These are phyloP conservation scores for Ormyrus rosae DNA, from an alignment of 2,888 invertebrate species.

Conservation along the genomic window DNA sequence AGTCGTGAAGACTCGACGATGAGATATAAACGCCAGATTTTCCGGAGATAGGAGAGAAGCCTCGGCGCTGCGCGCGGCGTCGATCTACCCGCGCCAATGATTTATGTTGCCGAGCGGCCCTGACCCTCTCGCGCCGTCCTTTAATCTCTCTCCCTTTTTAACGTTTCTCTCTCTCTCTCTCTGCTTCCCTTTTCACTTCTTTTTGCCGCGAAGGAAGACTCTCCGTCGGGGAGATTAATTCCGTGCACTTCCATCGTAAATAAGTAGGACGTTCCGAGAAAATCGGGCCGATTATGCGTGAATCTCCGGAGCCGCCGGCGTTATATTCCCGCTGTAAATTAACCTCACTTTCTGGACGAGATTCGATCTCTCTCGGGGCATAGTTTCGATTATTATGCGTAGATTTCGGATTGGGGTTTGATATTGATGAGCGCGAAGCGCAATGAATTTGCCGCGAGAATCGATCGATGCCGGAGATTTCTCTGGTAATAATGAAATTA, in stretches of 20 bases:
- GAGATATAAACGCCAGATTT: constrained; percentile 34
- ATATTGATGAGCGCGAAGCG: too few relatives aligned
- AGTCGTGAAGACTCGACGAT: too few relatives aligned
- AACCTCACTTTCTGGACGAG: too few relatives aligned
- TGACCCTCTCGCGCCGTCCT: constrained; percentile 41
- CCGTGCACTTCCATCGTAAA: constrained; percentile 32
- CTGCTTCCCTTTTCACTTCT: neutral
- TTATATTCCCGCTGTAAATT: neutral
- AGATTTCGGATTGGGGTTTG: too few relatives aligned
- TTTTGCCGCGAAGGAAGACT: neutral
- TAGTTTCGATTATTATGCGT: too few relatives aligned
- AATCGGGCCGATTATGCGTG: constrained; percentile 19
- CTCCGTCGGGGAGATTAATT: constrained; percentile 29
- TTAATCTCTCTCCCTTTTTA: constrained; percentile 36
- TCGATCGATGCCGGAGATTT: too few relatives aligned
- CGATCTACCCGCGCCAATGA: constrained; percentile 36
- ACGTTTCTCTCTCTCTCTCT: constrained; percentile 17
- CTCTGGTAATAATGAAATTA: too few relatives aligned
- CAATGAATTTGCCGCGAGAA: too few relatives aligned
- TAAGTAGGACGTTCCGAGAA: constrained; percentile 32
- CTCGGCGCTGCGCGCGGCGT: neutral
- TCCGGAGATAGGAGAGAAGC: constrained; percentile 19
- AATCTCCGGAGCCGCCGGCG: neutral
- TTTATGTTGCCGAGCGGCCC: constrained; percentile 35
- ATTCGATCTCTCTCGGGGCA: too few relatives aligned